phyloP scores from a whole-genome alignment of 2,113 vertebrate species.

The Pelmatolapia mariae region DNA sequence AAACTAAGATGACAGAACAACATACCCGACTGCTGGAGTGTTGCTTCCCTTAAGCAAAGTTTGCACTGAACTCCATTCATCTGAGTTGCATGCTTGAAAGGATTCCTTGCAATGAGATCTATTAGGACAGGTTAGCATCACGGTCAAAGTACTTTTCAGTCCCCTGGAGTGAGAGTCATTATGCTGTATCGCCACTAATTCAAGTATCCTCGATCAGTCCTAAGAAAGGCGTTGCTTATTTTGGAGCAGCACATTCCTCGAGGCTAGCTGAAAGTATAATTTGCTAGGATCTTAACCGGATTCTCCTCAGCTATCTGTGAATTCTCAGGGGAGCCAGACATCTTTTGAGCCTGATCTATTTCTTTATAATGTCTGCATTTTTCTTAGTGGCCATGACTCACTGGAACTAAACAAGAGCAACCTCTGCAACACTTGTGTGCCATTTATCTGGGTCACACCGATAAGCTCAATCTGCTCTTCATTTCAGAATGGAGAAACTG shows the following conservation, averaged over 20 bases:
- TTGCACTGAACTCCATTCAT: constrained; percentile 31
- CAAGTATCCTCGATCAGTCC: constrained; percentile 1
- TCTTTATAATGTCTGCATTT: constrained; percentile 35
- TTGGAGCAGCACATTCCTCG: constrained; percentile 1
- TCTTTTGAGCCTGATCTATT: constrained; percentile 39
- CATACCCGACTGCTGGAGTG: neutral
- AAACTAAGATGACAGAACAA: constrained; percentile 18
- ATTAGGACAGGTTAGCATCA: constrained; percentile 58
- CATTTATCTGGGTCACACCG: constrained; percentile 55
- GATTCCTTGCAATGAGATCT: constrained; percentile 1
- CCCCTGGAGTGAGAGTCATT: constrained; percentile 12
- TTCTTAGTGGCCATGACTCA: constrained; percentile 28
- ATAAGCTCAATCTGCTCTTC: constrained; percentile 42
- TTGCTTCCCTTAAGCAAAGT: constrained; percentile 42
- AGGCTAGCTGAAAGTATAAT: constrained; percentile 23
- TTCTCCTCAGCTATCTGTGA: constrained; percentile 24
- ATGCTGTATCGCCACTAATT: neutral
- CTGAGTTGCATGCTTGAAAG: constrained; percentile 9
- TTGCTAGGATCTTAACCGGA: constrained; percentile 30
- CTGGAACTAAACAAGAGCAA: constrained; percentile 50
- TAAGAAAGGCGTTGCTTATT: constrained; percentile 5
- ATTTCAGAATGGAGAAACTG: neutral
- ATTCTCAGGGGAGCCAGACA: constrained; percentile 18
- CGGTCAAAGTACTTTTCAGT: constrained; percentile 17
- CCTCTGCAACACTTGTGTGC: constrained; percentile 26